Evolutionary conservation across 2,797 vertebrate species (phyloP).

Genomic region (Chaetodon trifasciatus): DNA sequence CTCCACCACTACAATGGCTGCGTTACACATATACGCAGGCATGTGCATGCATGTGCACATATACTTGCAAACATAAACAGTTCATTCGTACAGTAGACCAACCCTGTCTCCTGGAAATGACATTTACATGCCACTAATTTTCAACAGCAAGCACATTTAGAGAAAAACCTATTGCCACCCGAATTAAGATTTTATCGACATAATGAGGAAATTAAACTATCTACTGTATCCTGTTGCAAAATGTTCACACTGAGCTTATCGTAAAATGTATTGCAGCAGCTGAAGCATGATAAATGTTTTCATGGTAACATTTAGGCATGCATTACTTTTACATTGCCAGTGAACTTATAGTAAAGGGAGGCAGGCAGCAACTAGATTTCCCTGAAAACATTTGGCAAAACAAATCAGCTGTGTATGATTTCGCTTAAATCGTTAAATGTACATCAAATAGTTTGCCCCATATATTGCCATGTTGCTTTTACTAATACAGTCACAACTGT

Average conservation of each 20-base stretch:
- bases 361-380: neutral
- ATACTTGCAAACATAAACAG: constrained; percentile 39
- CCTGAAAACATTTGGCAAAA: constrained; percentile 12
- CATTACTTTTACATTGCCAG: neutral
- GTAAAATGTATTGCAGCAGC: neutral
- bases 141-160: neutral
- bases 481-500: constrained; percentile 6
- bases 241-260: neutral
- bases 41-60: constrained; percentile 35
- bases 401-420: neutral
- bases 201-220: neutral
- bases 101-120: neutral
- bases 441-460: neutral
- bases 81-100: constrained; percentile 17
- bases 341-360: neutral
- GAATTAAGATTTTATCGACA: neutral
- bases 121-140: neutral
- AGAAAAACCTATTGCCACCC: neutral
- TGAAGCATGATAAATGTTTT: neutral
- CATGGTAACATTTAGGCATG: neutral
- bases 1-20: constrained; percentile 75
- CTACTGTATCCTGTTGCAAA: neutral
- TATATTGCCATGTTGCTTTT: neutral
- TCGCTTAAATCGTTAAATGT: constrained; percentile 9
- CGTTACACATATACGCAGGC: constrained; percentile 52